Conservation (phyloP, 2,888 invertebrate species). For the Cheilosia urbana region DNA sequence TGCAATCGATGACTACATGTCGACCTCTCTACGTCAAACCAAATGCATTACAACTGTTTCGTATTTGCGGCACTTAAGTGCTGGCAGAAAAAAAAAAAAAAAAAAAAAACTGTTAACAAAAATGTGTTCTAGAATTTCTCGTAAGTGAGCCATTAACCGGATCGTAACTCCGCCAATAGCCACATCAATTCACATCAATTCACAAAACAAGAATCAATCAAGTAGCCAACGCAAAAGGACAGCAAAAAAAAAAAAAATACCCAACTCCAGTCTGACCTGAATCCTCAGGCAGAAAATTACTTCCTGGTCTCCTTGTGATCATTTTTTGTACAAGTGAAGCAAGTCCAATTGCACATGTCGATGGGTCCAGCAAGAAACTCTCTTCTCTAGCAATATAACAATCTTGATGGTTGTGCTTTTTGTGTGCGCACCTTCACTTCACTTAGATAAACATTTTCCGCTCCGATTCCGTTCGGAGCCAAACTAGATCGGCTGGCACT, state of each 20-base stretch:
- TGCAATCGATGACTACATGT: too few relatives aligned
- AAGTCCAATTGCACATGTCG: constrained; percentile 26
- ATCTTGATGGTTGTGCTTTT: constrained; percentile 31
- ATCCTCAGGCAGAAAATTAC: constrained; percentile 31
- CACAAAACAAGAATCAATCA: constrained; percentile 45
- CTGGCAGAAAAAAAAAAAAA: too few relatives aligned
- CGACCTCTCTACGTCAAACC: too few relatives aligned
- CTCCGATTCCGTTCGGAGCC: constrained; percentile 23
- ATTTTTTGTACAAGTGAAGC: constrained; percentile 10
- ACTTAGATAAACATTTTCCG: constrained; percentile 51
- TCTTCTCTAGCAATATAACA: constrained; percentile 10
- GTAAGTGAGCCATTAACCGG: constrained; percentile 39
- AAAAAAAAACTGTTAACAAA: too few relatives aligned
- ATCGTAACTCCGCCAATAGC: constrained; percentile 10
- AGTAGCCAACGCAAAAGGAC: constrained; percentile 8
- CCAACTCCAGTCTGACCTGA: constrained; percentile 50
- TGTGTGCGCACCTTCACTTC: constrained; percentile 37
- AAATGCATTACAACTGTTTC: neutral
- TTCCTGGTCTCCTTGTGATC: constrained; percentile 54
- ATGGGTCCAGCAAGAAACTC: constrained; percentile 22
- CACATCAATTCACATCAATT: constrained; percentile 46
- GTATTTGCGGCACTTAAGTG: too few relatives aligned
- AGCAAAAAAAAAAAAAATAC: neutral
- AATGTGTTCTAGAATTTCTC: constrained; percentile 1
- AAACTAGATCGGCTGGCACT: constrained; percentile 41